Evolutionary conservation across 37 sponge, comb jelly and placozoan species (phyloP).

Genomic region (Ianthella basta): DNA sequence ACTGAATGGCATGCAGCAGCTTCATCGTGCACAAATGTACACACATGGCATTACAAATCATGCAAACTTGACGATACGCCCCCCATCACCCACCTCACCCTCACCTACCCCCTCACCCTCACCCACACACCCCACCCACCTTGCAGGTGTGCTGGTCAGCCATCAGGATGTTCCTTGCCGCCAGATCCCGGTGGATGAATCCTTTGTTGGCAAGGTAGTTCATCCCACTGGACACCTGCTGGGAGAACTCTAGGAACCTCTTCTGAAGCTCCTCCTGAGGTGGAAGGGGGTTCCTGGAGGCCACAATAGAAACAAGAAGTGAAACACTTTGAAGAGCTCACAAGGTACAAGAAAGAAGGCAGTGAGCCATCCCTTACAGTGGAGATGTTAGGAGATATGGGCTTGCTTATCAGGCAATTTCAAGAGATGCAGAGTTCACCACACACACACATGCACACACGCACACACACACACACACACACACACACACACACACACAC

Average conservation of each 20-base stretch:
- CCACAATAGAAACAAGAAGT: not conserved
- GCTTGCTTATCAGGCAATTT: too few relatives aligned
- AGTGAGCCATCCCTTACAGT: too few relatives aligned
- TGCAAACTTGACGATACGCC: too few relatives aligned
- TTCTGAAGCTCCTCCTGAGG: not conserved
- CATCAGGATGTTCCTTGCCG: slow-evolving; percentile 79
- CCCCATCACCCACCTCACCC: too few relatives aligned
- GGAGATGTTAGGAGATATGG: too few relatives aligned
- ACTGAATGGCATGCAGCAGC: too few relatives aligned
- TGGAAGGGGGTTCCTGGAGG: not conserved
- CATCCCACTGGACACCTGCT: slow-evolving; percentile 73
- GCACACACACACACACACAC: not conserved
- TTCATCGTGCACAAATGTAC: too few relatives aligned
- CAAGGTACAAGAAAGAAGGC: too few relatives aligned
- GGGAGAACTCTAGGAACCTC: slow-evolving; percentile 21
- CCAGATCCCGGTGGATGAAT: slow-evolving; percentile 78
- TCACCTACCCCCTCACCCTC: not conserved
- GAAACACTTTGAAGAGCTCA: not conserved
- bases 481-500: not conserved
- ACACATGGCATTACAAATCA: too few relatives aligned
- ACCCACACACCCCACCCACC: slow-evolving; percentile 18
- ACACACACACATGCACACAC: too few relatives aligned
- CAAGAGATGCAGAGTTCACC: too few relatives aligned
- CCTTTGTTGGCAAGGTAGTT: slow-evolving; percentile 57
- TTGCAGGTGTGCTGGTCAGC: slow-evolving; percentile 57